phyloP scores from a whole-genome alignment of 2,797 vertebrate genomes.

The Alcedo atthis region DNA sequence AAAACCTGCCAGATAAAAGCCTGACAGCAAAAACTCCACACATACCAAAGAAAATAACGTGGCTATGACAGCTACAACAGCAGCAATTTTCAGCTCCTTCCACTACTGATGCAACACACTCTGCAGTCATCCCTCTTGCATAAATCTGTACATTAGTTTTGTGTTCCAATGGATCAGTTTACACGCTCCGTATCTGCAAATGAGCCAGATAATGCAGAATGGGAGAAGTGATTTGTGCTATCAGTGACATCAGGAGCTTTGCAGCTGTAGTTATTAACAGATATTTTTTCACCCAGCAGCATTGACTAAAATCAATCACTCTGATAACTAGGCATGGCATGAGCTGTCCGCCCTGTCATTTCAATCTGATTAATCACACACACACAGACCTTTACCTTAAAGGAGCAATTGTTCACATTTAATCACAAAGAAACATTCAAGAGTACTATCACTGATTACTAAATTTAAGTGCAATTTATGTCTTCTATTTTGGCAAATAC shows the following conservation, averaged over 20 bases:
- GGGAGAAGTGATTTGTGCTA: constrained; percentile 77
- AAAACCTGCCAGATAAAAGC: constrained; percentile 67
- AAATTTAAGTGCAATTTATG: constrained; percentile 77
- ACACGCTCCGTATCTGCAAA: constrained; percentile 71
- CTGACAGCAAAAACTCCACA: constrained; percentile 73
- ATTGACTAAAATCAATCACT: constrained; percentile 83
- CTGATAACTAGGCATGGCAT: constrained; percentile 82
- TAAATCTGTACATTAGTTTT: constrained; percentile 76
- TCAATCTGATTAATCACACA: constrained; percentile 83
- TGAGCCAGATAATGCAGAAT: constrained; percentile 72
- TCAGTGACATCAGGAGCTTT: constrained; percentile 79
- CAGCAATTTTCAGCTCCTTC: constrained; percentile 77
- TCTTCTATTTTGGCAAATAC: constrained; percentile 72
- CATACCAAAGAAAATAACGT: constrained; percentile 71
- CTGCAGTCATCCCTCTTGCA: constrained; percentile 72
- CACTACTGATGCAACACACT: constrained; percentile 58
- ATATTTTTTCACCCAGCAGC: constrained; percentile 80
- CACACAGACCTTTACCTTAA: constrained; percentile 84
- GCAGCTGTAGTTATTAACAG: constrained; percentile 81
- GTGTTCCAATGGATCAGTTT: constrained; percentile 67
- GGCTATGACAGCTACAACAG: constrained; percentile 76
- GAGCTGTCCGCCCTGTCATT: constrained; percentile 82
- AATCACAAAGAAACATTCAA: constrained; percentile 81
- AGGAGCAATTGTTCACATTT: constrained; percentile 84
- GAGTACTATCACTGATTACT: constrained; percentile 74